phyloP scores from a whole-genome alignment of 2,797 vertebrate species.

The Anguilla anguilla region DNA sequence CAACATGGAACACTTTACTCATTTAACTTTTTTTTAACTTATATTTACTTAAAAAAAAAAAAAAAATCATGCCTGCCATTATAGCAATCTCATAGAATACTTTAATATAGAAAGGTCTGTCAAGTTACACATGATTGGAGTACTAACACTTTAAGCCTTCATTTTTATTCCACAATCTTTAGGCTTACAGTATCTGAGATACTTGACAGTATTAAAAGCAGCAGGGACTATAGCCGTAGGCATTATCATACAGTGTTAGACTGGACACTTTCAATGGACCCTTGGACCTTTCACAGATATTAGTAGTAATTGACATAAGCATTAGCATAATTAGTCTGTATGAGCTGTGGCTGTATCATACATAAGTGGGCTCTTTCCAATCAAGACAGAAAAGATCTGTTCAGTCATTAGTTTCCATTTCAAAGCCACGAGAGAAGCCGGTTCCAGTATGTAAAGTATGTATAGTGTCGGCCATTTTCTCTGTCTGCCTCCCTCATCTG shows the following conservation, averaged over 20 bases:
- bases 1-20: not conserved
- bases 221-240: no score
- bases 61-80: not conserved
- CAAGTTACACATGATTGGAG: not conserved
- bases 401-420: conserved; percentile 36
- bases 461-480: conserved; percentile 49
- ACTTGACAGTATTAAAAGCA: no score
- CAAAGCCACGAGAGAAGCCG: conserved; percentile 43
- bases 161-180: no score
- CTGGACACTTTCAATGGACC: not conserved
- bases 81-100: no score
- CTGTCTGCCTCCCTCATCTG: conserved; percentile 48
- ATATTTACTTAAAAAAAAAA: no score
- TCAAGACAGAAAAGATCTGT: not conserved
- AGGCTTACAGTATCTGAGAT: no score
- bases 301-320: conserved; percentile 25
- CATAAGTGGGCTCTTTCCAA: not conserved
- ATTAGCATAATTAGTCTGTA: conserved; percentile 13
- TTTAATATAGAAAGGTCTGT: not conserved
- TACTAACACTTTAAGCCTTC: not conserved
- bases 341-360: not conserved
- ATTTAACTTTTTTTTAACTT: no score
- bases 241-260: no score
- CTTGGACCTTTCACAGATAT: not conserved
- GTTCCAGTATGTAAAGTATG: conserved; percentile 63